Conservation (phyloP, 2,797 vertebrate genomes). For the Dromococcyx pavoninus region DNA sequence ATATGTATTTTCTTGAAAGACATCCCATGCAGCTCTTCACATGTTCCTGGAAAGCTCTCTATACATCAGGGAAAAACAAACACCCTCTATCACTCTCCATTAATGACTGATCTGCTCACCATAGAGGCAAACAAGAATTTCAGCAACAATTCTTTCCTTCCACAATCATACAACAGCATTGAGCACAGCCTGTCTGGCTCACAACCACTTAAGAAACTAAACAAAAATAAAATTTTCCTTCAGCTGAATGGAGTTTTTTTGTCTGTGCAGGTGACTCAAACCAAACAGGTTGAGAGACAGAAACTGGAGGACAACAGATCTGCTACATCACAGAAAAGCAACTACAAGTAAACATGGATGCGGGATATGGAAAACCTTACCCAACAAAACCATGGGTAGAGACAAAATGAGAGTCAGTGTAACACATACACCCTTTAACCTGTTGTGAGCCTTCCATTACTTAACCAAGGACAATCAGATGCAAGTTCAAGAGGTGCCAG, state of each 20-base stretch:
- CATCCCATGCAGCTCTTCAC: conserved; percentile 10
- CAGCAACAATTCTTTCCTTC: neutral
- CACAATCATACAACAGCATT: neutral
- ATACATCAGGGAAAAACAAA: conserved; percentile 17
- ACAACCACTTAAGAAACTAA: neutral
- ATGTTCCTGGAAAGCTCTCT: conserved; percentile 35
- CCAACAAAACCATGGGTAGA: neutral
- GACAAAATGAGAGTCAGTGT: neutral
- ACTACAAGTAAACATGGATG: neutral
- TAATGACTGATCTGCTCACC: neutral
- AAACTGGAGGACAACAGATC: neutral
- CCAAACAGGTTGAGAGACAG: neutral
- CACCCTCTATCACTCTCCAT: neutral
- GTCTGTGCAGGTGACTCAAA: neutral
- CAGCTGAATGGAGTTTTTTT: neutral
- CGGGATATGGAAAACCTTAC: neutral
- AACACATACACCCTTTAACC: neutral
- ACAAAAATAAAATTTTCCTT: neutral
- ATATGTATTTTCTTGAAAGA: conserved; percentile 48
- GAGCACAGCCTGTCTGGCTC: neutral
- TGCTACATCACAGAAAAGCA: neutral
- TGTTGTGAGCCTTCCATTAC: neutral
- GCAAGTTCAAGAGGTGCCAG: neutral
- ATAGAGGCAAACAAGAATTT: conserved; percentile 33
- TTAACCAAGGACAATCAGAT: neutral